Evolutionary conservation across 2,113 vertebrate species (phyloP).

Genomic region (Boulengeromyrus knoepffleri): DNA sequence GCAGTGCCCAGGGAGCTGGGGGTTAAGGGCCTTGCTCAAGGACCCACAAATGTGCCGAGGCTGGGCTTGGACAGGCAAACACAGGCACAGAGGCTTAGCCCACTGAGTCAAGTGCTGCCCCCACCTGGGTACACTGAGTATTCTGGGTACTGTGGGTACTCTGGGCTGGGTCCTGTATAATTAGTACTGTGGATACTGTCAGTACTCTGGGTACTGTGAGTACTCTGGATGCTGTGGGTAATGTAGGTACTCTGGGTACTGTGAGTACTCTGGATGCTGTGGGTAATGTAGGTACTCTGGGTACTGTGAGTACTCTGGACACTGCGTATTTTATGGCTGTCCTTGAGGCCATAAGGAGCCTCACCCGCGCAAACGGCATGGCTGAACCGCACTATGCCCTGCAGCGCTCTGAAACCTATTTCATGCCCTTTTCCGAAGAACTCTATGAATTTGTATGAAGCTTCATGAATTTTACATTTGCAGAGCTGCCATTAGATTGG

Average conservation of each 20-base stretch:
- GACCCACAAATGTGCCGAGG: background rate
- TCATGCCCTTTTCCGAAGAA: background rate
- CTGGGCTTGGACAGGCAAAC: background rate
- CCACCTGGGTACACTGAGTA: background rate
- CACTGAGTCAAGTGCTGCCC: no score
- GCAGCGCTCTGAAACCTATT: background rate
- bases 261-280: background rate
- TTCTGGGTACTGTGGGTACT: background rate
- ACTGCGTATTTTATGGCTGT: background rate
- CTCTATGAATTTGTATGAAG: background rate
- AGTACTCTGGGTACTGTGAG: background rate
- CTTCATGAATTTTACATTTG: background rate
- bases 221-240: no score
- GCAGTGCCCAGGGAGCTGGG: background rate
- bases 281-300: no score
- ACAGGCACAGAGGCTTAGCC: background rate
- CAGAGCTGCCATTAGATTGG: background rate
- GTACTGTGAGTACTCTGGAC: background rate
- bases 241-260: no score
- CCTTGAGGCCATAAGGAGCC: background rate
- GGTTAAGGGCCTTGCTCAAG: background rate
- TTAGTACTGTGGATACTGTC: background rate
- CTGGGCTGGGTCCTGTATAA: background rate
- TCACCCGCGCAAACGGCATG: background rate
- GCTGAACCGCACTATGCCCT: background rate